These are phyloP conservation scores for Eulithis prunata DNA, from an alignment of 2,888 invertebrate species.

Conservation along the genomic window DNA sequence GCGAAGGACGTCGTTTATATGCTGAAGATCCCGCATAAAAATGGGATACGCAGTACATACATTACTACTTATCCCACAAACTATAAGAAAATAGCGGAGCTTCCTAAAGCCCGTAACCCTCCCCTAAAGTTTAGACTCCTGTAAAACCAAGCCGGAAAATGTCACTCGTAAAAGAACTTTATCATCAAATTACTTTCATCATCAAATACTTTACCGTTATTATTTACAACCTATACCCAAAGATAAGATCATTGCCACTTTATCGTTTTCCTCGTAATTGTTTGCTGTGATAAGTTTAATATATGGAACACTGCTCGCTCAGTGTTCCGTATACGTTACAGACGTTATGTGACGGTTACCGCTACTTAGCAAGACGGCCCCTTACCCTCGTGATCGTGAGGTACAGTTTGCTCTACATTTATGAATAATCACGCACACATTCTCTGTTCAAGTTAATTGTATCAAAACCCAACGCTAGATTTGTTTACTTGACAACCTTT, in stretches of 20 bases:
- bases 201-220: no score
- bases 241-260: no score
- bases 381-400: slow-evolving; percentile 14
- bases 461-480: slow-evolving; percentile 13
- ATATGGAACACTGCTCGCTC: no score
- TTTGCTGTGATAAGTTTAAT: no score
- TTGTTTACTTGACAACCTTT: slow-evolving; percentile 28
- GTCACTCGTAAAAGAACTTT: no score
- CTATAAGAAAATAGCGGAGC: slow-evolving; percentile 33
- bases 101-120: slow-evolving; percentile 15
- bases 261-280: no score
- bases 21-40: slow-evolving; percentile 39
- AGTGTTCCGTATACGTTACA: background rate
- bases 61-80: slow-evolving; percentile 39
- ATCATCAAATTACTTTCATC: no score
- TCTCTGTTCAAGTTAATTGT: slow-evolving; percentile 26
- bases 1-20: slow-evolving; percentile 41
- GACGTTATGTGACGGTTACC: background rate
- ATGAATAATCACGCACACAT: slow-evolving; percentile 26
- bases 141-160: background rate
- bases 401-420: slow-evolving; percentile 25
- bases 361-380: background rate
- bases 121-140: background rate
- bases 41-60: slow-evolving; percentile 42
- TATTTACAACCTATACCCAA: no score